Base-by-base conservation (phyloP, 2,888 invertebrate genomes). In the Heliconius ismenius region DNA sequence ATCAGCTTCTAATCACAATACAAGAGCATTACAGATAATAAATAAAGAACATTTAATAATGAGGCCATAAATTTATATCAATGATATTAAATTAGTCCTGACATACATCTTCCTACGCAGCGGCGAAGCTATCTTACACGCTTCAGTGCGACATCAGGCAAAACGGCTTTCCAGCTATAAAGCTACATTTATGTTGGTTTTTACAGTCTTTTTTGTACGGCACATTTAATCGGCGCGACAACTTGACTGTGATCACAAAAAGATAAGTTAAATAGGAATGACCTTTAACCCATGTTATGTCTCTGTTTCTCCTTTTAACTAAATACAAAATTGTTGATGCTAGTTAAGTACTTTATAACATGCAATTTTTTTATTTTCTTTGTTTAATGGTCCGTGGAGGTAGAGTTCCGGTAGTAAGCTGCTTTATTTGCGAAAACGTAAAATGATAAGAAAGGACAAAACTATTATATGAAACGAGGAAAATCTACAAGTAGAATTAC, bases 141-240 rank as follows among this genome's bases (percentile, higher is more conserved):
- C 69, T 70, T 54, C 70, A 69, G 32, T 63, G 63, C 62, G 63
- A 70, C 69, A 26, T 69, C 70, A 70, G 36, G 63, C 75, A 63
- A 67, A 70, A 70, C 63, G 54, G 54, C 54, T 62, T 62, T 54
- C 68, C 43, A 75, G 75, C 65, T 10, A 76, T 76, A 67, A 76
- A 73, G 43, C 39, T 64, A 73, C 49, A 58, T 76, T 76, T 73
- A 76, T 54, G 67, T 67, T 73, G 65, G 39, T 72, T 67, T 76
- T 76, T 72, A 73, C 64, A 49, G 72, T 49, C 63, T 65, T 73
- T 76, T 76, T 76, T 73, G 26, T 76, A 76, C 73, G 67, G 60
- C 43, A 76, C 76, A 76, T 76, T 76, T 75, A 78, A 78, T 78
- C 75, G 68, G 54, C 74, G 72, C 75, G 77, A 28, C 63, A 39